Percentiles rank a stretch among this genome's conserved stretches.
Evolutionary conservation across 1,140 invertebrate species (phyloP).

Genomic region (Camponotus pennsylvanicus): DNA sequence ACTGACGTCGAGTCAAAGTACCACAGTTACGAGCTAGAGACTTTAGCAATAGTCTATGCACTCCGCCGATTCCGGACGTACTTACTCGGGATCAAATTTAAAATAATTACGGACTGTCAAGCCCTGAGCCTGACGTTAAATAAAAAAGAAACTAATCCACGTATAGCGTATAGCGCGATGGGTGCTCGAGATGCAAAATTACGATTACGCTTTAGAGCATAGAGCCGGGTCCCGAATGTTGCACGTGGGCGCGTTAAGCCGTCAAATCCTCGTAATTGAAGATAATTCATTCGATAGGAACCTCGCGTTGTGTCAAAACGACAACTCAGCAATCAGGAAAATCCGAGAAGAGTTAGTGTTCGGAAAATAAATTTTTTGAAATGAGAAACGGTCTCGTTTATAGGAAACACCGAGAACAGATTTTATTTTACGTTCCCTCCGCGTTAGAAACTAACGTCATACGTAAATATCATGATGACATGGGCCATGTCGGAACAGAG

Average conservation of each 20-base stretch:
- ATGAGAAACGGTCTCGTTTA: conserved; percentile 52
- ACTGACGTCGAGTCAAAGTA: neutral
- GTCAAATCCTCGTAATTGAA: conserved; percentile 11
- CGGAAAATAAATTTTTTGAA: conserved; percentile 34
- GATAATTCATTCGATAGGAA: conserved; percentile 15
- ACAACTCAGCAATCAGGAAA: conserved; percentile 4
- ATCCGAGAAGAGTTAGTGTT: neutral
- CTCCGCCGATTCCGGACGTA: conserved; percentile 23
- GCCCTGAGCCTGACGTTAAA: conserved; percentile 22
- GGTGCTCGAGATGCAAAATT: conserved; percentile 27
- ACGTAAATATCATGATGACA: neutral
- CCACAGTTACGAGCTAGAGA: conserved; percentile 1
- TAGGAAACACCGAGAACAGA: conserved; percentile 2
- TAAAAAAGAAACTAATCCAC: neutral
- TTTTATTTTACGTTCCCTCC: conserved; percentile 53
- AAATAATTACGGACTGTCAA: conserved; percentile 20
- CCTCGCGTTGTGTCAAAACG: conserved; percentile 21
- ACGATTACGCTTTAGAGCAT: conserved; percentile 7
- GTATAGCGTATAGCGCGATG: conserved; percentile 20
- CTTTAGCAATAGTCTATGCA: conserved; percentile 7
- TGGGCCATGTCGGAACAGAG: too few relatives aligned
- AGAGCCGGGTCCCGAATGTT: neutral
- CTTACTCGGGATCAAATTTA: conserved; percentile 19
- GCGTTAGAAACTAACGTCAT: conserved; percentile 65
- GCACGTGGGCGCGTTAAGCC: conserved; percentile 3